Evolutionary conservation across 1,140 invertebrate species (phyloP), one percentile per base, ranked within the genome.

Genomic region (Drosophila ambigua): DNA sequence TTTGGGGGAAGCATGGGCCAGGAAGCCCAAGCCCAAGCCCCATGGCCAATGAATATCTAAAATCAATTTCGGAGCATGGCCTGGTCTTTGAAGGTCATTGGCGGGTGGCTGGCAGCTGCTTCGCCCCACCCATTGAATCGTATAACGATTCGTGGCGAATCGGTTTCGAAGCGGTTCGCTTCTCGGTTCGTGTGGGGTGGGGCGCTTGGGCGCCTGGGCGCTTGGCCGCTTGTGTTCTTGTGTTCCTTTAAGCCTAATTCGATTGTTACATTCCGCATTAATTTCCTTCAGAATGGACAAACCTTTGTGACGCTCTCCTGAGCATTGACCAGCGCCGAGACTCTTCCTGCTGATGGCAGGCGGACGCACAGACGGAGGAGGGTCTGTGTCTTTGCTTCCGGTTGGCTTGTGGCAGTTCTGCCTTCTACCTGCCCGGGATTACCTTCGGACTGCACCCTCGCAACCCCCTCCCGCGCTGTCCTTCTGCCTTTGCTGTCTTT

Each of bases 21-120:
- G 23, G 16, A 16, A 16, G 16, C 16, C 16, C 16, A 16, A 16
- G 16, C 16, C 23, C 31, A 31, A 35, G 6, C 43, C 59, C 54
- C 39, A 43, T 35, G 72, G 72, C 77, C 81, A 77, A 81, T 85
- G 77, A 85, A 84, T 84, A 84, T 81, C 77, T 81, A 81, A 72
- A 87, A 84, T 84, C 80, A 84, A 84, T 84, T 71, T 71, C 69
- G 31, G 69, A 69, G 67, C 58, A 39, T 45, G 53, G 45, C 41
- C 39, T 35, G 46, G 35, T 28, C 53, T 39, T 26, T 64, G 77
- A 79, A 79, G 77, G 77, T 79, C 77, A 80, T 58, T 65, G 8
- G 50, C 20, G 28, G 35, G 31, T 9, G 2, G 11, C 20, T 1
- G 35, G 11, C 4, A 11, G 11, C 31, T 35, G 64, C 46, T 46